Evolutionary conservation across 2,113 vertebrate species (phyloP), one percentile per base, ranked within the genome.

Genomic region (Dissostichus mawsoni): DNA sequence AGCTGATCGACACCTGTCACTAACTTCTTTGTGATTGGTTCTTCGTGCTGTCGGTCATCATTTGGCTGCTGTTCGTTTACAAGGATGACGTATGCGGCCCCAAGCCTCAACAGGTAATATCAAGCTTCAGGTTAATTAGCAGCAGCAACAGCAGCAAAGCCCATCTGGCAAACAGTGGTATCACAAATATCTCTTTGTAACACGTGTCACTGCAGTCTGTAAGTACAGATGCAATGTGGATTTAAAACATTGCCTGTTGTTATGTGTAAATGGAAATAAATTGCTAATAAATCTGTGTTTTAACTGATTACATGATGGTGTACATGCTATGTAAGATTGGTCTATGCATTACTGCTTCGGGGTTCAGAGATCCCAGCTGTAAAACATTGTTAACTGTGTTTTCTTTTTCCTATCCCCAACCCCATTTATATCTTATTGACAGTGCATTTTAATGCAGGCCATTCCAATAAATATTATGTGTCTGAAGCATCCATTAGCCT

Each of bases 31-130:
- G 3, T 61, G 83, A 94, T 94, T 93, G 90, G 93, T 41, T 48
- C n/a, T 68, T 13, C 0, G 17, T 0, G 13, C 65, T 33, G 87
- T 68, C 88, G 14, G 0, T 93, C 66, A 68, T 17, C 62, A 41
- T 81, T 75, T 56, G 33, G 23, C 12, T 14, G 29, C 17, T 23
- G 47, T 14, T 73, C 9, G 55, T 69, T 52, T 29, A 52, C 11
- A 23, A 13, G 2, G 14, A 59, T 91, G 91, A 91, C 83, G 88
- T 90, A 16, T 14, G 33, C 16, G 44, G 57, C 12, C 5, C 75
- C 41, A 5, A 48, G 65, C 23, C 20, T 71, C 80, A 72, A 88
- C 91, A 94, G 93, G 92, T 93, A 84, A 61, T 0, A 3, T 69
- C 13, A 18, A 58, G 64, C 3, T 8, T 36, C 33, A 44, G 68